Evolutionary conservation across 2,888 invertebrate genomes (phyloP).

Genomic region (Acrobeloides nanus): DNA sequence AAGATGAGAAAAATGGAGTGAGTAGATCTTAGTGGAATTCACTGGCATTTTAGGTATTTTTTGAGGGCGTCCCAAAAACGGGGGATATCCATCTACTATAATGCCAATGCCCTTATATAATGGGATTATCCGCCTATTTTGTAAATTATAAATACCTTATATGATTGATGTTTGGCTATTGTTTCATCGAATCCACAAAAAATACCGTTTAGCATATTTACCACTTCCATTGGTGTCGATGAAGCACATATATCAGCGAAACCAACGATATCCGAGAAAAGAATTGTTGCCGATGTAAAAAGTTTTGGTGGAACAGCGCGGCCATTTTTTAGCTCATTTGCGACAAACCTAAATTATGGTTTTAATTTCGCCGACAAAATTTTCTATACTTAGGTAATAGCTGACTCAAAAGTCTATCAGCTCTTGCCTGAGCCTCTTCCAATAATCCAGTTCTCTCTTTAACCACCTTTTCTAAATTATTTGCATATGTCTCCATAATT

Average conservation of each 20-base stretch:
- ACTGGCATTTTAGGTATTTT: too few relatives aligned
- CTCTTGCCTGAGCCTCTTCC: slow-evolving; percentile 48
- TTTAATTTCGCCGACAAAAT: too few relatives aligned
- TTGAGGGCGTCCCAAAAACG: too few relatives aligned
- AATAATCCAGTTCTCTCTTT: slow-evolving; percentile 51
- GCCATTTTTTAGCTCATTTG: slow-evolving; percentile 47
- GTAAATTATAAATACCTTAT: too few relatives aligned
- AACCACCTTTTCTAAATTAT: slow-evolving; percentile 51
- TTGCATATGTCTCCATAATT: slow-evolving; percentile 48
- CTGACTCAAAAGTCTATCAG: slow-evolving; percentile 45
- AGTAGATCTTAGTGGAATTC: too few relatives aligned
- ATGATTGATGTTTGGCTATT: slow-evolving; percentile 32
- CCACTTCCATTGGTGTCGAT: slow-evolving; percentile 44
- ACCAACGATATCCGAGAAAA: slow-evolving; percentile 48
- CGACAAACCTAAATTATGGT: slow-evolving; percentile 41
- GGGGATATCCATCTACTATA: too few relatives aligned
- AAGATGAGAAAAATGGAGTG: too few relatives aligned
- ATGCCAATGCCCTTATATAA: too few relatives aligned
- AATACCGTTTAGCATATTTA: slow-evolving; percentile 43
- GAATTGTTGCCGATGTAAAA: slow-evolving; percentile 40
- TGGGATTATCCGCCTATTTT: too few relatives aligned
- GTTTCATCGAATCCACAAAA: slow-evolving; percentile 50
- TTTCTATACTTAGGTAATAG: slow-evolving; percentile 45
- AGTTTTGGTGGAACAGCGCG: slow-evolving; percentile 45
- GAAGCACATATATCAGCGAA: slow-evolving; percentile 44